Base-by-base conservation (phyloP, 1,140 invertebrate species). In the Lepeophtheirus salmonis region DNA sequence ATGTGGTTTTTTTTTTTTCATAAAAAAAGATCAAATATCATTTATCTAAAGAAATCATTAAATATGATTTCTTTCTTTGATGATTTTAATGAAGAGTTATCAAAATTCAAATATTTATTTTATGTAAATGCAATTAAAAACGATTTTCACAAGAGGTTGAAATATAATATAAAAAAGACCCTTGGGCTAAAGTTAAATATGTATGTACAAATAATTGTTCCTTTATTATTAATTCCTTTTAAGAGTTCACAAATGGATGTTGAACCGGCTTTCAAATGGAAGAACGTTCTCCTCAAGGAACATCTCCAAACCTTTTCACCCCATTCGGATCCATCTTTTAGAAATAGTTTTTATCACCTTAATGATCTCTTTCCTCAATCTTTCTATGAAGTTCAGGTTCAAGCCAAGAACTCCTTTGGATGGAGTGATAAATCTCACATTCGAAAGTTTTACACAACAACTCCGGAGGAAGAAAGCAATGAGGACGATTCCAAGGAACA, bases 371-470 rank as follows among this genome's bases (percentile, higher is more conserved):
- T n/a, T n/a, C 2, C 52, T 1, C 2, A 3, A 14, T 54, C 52
- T n/a, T 21, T 16, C 10, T 54, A 54, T 24, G 52, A 54, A 24
- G 22, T 54, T 54, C 52, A 54, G n/a, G 52, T 54, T 23, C 52
- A 54, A 23, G 52, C 52, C 52, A 54, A 54, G 22, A 54, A 54
- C 52, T 21, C 20, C 16, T 54, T 54, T 24, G 52, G 52, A 24
- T 54, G 52, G 52, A 54, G 52, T 20, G 18, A 54, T 21, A 54
- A 24, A 20, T 54, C 52, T 2, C 18, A 54, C 4, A 21, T 20
- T 2, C 17, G n/a, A 21, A 20, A 24, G 3, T 54, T 54, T 24
- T 24, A 54, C 52, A 14, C 13, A 54, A n/a, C 14, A 41, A 41
- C 6, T 41, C 30, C 30, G 6, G n/a, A 41, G 6, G 6, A n/a